Conservation (phyloP, 2,797 vertebrate genomes). For the Enteromius afrohamiltoni region DNA sequence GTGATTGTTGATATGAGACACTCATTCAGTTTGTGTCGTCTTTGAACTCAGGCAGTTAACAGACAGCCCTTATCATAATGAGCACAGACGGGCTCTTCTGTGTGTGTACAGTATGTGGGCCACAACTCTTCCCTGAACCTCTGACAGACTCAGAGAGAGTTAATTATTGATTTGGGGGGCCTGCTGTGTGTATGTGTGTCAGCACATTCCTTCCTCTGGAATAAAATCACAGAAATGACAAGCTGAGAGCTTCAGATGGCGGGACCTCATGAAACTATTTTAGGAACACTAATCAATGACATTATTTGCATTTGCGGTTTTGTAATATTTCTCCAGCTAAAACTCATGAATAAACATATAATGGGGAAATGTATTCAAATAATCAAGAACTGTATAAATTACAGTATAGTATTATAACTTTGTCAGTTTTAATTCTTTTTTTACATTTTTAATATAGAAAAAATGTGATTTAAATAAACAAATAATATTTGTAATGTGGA, state of each 20-base stretch:
- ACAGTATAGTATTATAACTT: not conserved
- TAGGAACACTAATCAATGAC: not conserved
- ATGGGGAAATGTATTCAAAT: not conserved
- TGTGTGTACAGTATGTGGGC: not conserved
- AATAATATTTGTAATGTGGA: not conserved
- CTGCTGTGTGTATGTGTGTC: slow-evolving; percentile 14
- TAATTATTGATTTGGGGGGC: not conserved
- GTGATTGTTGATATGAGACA: not conserved
- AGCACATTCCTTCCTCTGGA: slow-evolving; percentile 6
- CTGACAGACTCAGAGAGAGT: not conserved
- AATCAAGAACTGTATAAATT: not conserved
- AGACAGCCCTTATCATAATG: slow-evolving; percentile 9
- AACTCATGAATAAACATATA: not conserved
- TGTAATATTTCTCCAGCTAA: not conserved
- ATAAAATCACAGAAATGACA: slow-evolving; percentile 1
- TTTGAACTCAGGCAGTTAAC: slow-evolving; percentile 46
- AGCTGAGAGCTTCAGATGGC: not conserved
- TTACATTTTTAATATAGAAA: too few species aligned
- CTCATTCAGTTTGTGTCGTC: not conserved
- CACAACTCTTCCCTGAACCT: not conserved
- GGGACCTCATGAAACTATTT: not conserved
- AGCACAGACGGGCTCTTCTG: not conserved
- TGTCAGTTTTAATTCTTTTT: too few species aligned
- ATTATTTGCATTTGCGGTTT: not conserved
- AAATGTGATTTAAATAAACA: not conserved